Evolutionary conservation across 2,888 invertebrate species (phyloP).

Genomic region (Mystacides longicornis): DNA sequence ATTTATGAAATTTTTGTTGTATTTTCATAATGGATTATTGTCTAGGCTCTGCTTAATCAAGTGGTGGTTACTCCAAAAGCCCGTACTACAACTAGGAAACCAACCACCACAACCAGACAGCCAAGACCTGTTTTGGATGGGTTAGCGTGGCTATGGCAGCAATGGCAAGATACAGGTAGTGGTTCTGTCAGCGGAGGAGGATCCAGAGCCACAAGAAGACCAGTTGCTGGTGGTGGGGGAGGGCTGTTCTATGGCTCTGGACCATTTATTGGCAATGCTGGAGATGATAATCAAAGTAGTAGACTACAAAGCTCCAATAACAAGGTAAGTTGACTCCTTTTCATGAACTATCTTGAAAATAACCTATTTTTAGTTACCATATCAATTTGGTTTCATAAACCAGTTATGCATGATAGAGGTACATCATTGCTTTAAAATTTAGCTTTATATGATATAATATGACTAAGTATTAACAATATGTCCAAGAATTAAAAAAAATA

Average conservation of each 20-base stretch:
- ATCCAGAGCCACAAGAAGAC: constrained; percentile 28
- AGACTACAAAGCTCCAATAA: constrained; percentile 28
- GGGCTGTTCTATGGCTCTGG: constrained; percentile 46
- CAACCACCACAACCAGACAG: constrained; percentile 40
- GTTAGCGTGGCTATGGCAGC: constrained; percentile 52
- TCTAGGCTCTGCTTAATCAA: constrained; percentile 51
- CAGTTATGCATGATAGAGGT: too few species aligned
- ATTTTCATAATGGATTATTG: neutral
- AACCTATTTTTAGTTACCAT: too few species aligned
- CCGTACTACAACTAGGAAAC: constrained; percentile 36
- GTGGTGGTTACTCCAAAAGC: constrained; percentile 49
- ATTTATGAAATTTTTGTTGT: constrained; percentile 12
- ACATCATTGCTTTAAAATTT: too few species aligned
- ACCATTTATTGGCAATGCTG: constrained; percentile 46
- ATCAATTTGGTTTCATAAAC: too few species aligned
- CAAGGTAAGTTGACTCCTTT: constrained; percentile 49
- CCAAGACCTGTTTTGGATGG: constrained; percentile 48
- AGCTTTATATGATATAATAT: too few species aligned
- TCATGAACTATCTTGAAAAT: too few species aligned
- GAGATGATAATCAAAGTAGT: constrained; percentile 44
- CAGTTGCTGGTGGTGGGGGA: constrained; percentile 27
- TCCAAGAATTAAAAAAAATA: too few species aligned
- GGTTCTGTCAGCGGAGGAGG: constrained; percentile 34
- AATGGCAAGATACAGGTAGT: constrained; percentile 50
- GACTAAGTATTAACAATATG: too few species aligned